A percentile compares a stretch with the other conserved stretches of the same genome.
Conservation (phyloP, 2,888 invertebrate genomes). For the Polyommatus iphigenia region DNA sequence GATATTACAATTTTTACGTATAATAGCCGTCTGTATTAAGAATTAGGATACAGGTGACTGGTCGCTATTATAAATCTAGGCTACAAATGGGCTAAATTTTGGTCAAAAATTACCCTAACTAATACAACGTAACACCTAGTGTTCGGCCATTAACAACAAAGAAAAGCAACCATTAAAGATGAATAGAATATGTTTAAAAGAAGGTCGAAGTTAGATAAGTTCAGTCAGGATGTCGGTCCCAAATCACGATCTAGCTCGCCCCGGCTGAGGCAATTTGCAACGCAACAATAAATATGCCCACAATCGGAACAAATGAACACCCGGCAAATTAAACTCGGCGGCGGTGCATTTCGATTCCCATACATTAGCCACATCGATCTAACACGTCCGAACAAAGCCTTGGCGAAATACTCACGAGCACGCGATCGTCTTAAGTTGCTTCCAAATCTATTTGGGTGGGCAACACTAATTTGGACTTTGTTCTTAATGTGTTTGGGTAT, state of each 20-base stretch:
- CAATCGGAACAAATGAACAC: constrained; percentile 79
- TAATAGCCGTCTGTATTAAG: too few species aligned
- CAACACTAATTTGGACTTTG: constrained; percentile 35
- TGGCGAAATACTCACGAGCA: constrained; percentile 66
- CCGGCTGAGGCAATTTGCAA: constrained; percentile 55
- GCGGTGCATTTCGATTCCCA: constrained; percentile 69
- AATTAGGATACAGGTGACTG: too few species aligned
- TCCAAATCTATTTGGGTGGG: constrained; percentile 40
- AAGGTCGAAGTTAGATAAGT: background rate
- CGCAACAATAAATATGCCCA: constrained; percentile 70
- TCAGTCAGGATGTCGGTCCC: background rate
- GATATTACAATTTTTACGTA: too few species aligned
- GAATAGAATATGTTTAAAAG: constrained; percentile 1
- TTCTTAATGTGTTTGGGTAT: constrained; percentile 33
- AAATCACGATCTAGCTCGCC: constrained; percentile 43
- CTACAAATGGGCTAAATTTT: too few species aligned
- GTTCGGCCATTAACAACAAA: too few species aligned
- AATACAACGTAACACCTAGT: too few species aligned
- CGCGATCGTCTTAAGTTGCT: constrained; percentile 68
- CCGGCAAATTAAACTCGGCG: constrained; percentile 72
- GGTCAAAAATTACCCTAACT: too few species aligned
- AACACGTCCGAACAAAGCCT: constrained; percentile 72
- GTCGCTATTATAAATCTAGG: too few species aligned
- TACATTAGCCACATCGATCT: constrained; percentile 76
- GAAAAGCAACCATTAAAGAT: background rate